phyloP scores from a whole-genome alignment of 1,140 invertebrate species.

The Prorops nasuta region DNA sequence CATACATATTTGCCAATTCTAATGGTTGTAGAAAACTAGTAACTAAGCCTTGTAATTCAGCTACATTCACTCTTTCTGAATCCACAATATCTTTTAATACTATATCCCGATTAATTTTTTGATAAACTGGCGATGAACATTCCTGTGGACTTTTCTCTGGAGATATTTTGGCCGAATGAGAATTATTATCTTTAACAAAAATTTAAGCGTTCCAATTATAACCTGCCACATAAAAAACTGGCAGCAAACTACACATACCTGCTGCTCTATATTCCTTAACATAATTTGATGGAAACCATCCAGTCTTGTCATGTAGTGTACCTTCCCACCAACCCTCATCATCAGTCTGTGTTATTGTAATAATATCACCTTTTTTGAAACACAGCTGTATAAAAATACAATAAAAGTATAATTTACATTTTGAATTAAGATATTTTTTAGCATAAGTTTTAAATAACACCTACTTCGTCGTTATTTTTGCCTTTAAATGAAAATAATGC shows the following conservation, averaged over 20 bases:
- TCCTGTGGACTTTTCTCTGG: conserved; percentile 62
- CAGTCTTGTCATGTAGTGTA: conserved; percentile 88
- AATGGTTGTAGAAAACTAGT: conserved; percentile 83
- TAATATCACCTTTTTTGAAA: conserved; percentile 94
- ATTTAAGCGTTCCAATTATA: neutral
- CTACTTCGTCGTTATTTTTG: conserved; percentile 94
- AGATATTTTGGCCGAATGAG: conserved; percentile 52
- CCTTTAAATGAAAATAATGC: conserved; percentile 92
- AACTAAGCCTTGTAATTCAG: conserved; percentile 81
- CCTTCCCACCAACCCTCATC: conserved; percentile 99
- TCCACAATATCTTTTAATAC: conserved; percentile 92
- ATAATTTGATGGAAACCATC: conserved; percentile 99
- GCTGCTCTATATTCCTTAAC: conserved; percentile 81
- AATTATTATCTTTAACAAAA: neutral
- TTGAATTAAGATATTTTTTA: neutral
- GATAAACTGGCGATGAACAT: conserved; percentile 60
- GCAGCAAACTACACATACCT: conserved; percentile 40
- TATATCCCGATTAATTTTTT: conserved; percentile 69
- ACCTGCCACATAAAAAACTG: too few relatives aligned
- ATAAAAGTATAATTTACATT: conserved; percentile 16
- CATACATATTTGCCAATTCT: conserved; percentile 82
- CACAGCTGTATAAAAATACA: conserved; percentile 69
- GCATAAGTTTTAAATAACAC: conserved; percentile 17
- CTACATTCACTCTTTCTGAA: conserved; percentile 86
- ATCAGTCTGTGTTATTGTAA: conserved; percentile 84